A percentile compares a stretch with the other conserved stretches of the same genome.
phyloP scores from a whole-genome alignment of 2,113 vertebrate species.

The Tachuris rubrigastra region DNA sequence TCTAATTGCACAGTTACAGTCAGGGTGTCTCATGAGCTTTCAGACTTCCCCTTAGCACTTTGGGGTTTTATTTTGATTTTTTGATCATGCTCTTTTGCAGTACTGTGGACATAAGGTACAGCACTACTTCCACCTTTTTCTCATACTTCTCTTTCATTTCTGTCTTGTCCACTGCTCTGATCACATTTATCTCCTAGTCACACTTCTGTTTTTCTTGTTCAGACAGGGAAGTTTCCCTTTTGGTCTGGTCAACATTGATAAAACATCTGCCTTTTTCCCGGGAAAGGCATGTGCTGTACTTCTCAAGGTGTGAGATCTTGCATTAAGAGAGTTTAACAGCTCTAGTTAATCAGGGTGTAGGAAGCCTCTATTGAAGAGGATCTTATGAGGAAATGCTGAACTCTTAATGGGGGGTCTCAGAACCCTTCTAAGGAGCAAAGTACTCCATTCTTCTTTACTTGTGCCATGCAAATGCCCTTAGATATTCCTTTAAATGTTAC shows the following conservation, averaged over 20 bases:
- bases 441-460: background rate
- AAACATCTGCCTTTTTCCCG: background rate
- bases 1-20: background rate
- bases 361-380: background rate
- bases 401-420: background rate
- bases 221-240: background rate
- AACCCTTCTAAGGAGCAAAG: background rate
- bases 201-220: background rate
- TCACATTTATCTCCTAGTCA: background rate
- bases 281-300: background rate
- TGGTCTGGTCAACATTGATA: background rate
- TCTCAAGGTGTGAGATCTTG: background rate
- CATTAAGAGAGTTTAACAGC: background rate
- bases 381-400: background rate
- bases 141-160: background rate
- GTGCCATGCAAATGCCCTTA: background rate
- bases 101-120: background rate
- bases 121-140: background rate
- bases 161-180: background rate
- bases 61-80: background rate
- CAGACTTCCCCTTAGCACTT: background rate
- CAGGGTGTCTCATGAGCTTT: background rate
- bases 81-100: background rate
- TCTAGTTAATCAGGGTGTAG: rapidly evolving
- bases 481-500: background rate